These are phyloP conservation scores for Macrobrachium rosenbergii DNA, from an alignment of 1,140 invertebrate species.

Conservation along the genomic window DNA sequence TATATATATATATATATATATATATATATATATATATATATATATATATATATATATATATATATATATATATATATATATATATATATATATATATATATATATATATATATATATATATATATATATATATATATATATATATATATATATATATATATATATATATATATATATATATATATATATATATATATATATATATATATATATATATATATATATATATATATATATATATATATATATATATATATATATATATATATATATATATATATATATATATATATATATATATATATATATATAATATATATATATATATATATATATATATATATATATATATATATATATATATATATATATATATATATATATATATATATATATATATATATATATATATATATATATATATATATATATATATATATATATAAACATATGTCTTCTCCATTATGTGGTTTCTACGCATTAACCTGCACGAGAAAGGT, in stretches of 20 bases:
- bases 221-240: constrained; percentile 19
- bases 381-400: too few relatives aligned
- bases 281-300: constrained; percentile 2
- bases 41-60: too few relatives aligned
- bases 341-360: neutral
- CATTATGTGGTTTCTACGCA: too few relatives aligned
- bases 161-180: neutral
- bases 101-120: constrained; percentile 20
- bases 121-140: neutral
- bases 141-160: neutral
- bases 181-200: neutral
- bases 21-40: too few relatives aligned
- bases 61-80: too few relatives aligned
- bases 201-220: constrained; percentile 22
- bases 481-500: too few relatives aligned
- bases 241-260: neutral
- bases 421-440: too few relatives aligned
- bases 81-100: neutral
- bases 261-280: constrained; percentile 7
- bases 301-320: neutral
- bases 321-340: neutral
- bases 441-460: too few relatives aligned
- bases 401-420: too few relatives aligned
- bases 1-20: too few relatives aligned
- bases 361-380: too few relatives aligned